Percentiles rank a stretch among this genome's conserved stretches.
Conservation (phyloP, 2,888 invertebrate species). For the Nomada hirtipes region DNA sequence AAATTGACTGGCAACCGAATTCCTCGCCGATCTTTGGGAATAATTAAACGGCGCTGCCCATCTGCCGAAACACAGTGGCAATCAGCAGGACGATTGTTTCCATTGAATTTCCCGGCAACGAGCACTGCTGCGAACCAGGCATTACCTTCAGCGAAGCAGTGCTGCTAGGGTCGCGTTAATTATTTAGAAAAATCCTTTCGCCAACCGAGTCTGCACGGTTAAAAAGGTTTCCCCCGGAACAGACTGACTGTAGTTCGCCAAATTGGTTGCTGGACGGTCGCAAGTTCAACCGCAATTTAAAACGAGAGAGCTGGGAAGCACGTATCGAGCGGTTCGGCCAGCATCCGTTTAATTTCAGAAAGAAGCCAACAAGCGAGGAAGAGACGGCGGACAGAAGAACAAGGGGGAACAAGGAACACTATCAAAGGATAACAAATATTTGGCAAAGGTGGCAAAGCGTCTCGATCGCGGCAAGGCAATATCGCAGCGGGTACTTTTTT, state of each 20-base stretch:
- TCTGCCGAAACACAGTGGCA: too few species aligned
- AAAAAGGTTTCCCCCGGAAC: too few species aligned
- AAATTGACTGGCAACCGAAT: conserved; percentile 12
- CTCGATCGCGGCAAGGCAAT: conserved; percentile 33
- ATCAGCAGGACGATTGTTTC: neutral
- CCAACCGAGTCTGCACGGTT: too few species aligned
- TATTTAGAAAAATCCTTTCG: neutral
- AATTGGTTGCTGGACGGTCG: neutral
- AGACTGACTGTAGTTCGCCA: too few species aligned
- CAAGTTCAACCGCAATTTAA: neutral
- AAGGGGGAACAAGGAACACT: neutral
- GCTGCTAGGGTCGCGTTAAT: too few species aligned
- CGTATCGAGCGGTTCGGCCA: neutral
- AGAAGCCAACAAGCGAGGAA: neutral
- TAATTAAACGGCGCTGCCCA: neutral
- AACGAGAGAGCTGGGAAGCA: too few species aligned
- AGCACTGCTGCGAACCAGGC: neutral
- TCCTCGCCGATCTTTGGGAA: neutral
- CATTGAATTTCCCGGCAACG: neutral
- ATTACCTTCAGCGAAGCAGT: too few species aligned
- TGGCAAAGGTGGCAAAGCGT: conserved; percentile 11
- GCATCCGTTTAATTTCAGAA: neutral
- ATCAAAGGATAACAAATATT: conserved; percentile 33
- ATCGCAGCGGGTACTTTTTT: neutral
- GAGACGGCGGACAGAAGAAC: neutral